Base-by-base conservation (phyloP, 2,113 vertebrate species). In the Calypte anna region DNA sequence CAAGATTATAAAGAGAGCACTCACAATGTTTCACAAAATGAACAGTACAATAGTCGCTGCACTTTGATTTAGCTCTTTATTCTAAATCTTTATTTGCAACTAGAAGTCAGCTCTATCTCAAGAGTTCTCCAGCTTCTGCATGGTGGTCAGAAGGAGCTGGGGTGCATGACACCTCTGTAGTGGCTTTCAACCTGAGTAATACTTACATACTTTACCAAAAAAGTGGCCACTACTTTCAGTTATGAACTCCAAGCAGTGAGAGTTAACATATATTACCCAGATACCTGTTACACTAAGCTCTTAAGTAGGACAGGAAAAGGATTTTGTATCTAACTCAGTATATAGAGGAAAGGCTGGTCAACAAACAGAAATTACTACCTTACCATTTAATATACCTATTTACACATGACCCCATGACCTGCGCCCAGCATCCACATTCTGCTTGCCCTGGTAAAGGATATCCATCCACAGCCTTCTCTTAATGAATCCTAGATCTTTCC, bases 1-100 rank as follows among this genome's bases (percentile, higher is more conserved):
- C 12, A 59, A 69, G 51, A 55, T 15, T 7, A 33, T 58, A 36
- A 50, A 78, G 53, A 33, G 53, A 14, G 12, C 20, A 64, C 8
- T 8, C 3, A 1, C 0, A 0, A 18, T n/a, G 22, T 23, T 70
- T 54, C n/a, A 68, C 5, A 31, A 2, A 1, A n/a, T 12, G 25
- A 74, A 50, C 24, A 9, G 28, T 43, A 30, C n/a, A 66, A 33
- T 8, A 30, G 73, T 44, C 14, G 63, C 6, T 23, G 44, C 3
- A 24, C 31, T 83, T 75, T 27, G 38, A 86, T 75, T 54, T 90
- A 79, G 12, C 14, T 66, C 20, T 68, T 82, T 61, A 67, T 55
- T 48, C 58, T 30, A 67, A 61, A 62, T 19, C 27, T 72, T 77
- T 58, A 27, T 28, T 79, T 74, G 53, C 30, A 28, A 2, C 33